Evolutionary conservation across 2,888 invertebrate genomes (phyloP), one percentile per base, ranked within the genome.

Genomic region (Ceraclea dissimilis): DNA sequence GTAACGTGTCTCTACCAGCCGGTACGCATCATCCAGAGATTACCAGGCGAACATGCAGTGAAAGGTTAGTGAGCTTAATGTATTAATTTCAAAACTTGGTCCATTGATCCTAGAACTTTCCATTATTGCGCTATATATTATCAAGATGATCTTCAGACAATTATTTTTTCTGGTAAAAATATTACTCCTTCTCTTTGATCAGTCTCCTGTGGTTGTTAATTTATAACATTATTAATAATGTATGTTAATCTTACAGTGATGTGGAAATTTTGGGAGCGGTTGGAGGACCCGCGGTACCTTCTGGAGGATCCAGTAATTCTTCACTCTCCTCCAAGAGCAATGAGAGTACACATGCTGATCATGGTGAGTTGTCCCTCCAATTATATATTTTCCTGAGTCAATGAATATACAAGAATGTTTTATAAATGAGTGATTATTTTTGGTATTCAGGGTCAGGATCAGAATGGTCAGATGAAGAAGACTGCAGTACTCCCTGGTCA

Each of bases 281-380:
- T 4, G 50, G 47, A 17, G 57, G 59, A 2, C 48, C 54, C 4
- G 58, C 56, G 5, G 60, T 73, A 0, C 78, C 77, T 1, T 77
- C 77, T 0, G 78, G 77, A 57, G 76, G 76, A 56, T 77, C 77
- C 4, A 78, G 78, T 67, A 76, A 75, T 60, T 77, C 77, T 34
- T 77, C 77, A 58, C 60, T 78, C 10, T 78, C 78, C 1, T 77
- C 78, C 1, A 69, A 74, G 54, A 78, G 78, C 61, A 77, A 77
- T 59, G 78, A 78, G 69, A 75, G 77, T 66, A 74, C 74, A 65
- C 68, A 74, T 2, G 68, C 75, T 2, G 77, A 77, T 5, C 75
- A 75, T 55, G 76, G 76, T 59, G 76, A 26, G 26, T 26, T 26
- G n/a, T n/a, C n/a, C n/a, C n/a, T n/a, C n/a, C n/a, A n/a, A n/a